Percentiles rank a stretch among this genome's conserved stretches.
Evolutionary conservation across 1,140 invertebrate genomes (phyloP).

Genomic region (Rhysida immarginata): DNA sequence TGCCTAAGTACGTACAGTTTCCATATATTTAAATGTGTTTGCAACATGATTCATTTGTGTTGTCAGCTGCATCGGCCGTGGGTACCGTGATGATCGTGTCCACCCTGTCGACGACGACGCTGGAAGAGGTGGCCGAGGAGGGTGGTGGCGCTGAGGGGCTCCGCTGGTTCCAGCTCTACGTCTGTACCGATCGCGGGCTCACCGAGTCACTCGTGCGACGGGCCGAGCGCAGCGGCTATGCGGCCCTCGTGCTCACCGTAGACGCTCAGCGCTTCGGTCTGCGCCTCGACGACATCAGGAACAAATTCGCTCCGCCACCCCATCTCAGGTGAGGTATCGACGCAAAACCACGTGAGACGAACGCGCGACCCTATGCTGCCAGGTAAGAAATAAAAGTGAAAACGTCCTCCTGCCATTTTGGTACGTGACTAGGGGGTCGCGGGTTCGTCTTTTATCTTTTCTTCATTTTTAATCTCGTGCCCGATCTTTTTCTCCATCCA

Average conservation of each 20-base stretch:
- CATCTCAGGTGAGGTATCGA: conserved; percentile 61
- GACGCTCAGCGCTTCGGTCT: conserved; percentile 76
- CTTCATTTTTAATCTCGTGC: no score
- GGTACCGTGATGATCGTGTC: conserved; percentile 67
- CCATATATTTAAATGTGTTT: no score
- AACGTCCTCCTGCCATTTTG: no score
- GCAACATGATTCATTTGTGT: not conserved
- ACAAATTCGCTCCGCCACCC: conserved; percentile 64
- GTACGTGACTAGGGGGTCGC: no score
- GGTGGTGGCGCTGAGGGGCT: conserved; percentile 47
- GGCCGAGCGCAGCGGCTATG: conserved; percentile 69
- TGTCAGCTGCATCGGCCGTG: conserved; percentile 51
- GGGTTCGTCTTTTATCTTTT: no score
- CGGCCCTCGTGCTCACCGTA: conserved; percentile 75
- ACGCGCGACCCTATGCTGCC: no score
- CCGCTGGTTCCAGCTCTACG: conserved; percentile 85
- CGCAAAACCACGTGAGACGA: no score
- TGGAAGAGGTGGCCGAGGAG: conserved; percentile 71
- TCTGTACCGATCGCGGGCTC: conserved; percentile 63
- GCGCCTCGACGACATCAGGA: conserved; percentile 58
- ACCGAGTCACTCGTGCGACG: conserved; percentile 55
- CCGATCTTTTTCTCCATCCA: no score
- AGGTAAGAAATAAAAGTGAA: no score
- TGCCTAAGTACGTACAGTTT: no score
- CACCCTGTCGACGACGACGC: conserved; percentile 68